Evolutionary conservation across 2,113 vertebrate species (phyloP).

Genomic region (Hyperoodon ampullatus): DNA sequence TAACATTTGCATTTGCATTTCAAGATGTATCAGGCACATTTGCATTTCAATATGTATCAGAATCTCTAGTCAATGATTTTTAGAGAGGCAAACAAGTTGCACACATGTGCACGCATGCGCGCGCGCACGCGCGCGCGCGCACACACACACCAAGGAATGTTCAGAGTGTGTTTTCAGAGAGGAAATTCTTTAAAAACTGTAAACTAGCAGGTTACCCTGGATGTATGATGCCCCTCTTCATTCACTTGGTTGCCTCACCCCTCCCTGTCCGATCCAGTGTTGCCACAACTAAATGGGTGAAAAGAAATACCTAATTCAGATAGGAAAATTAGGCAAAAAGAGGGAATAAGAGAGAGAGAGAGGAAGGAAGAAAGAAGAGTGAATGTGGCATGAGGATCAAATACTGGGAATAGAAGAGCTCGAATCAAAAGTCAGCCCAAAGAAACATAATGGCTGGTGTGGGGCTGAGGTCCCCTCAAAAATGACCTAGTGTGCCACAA

Average conservation of each 20-base stretch:
- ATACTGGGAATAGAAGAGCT: neutral
- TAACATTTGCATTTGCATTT: neutral
- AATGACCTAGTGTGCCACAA: neutral
- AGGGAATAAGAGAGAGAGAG: neutral
- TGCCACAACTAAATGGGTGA: neutral
- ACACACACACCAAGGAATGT: neutral
- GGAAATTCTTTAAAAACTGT: neutral
- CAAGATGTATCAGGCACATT: neutral
- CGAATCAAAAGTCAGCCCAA: neutral
- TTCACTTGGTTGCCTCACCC: neutral
- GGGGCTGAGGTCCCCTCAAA: neutral
- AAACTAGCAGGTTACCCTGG: neutral
- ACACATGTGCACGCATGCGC: too few relatives aligned
- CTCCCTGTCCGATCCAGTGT: neutral
- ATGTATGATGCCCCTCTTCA: neutral
- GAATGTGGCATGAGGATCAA: neutral
- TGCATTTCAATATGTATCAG: neutral
- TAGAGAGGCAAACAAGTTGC: neutral
- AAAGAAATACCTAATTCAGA: neutral
- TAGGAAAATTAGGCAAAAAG: neutral
- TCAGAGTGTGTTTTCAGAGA: neutral
- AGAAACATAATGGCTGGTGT: neutral
- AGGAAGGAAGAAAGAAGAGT: neutral
- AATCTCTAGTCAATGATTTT: neutral
- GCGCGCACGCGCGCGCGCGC: fast-evolving